These are phyloP conservation scores for Phataginus tricuspis DNA, from an alignment of 2,797 vertebrate species.

Conservation along the genomic window DNA sequence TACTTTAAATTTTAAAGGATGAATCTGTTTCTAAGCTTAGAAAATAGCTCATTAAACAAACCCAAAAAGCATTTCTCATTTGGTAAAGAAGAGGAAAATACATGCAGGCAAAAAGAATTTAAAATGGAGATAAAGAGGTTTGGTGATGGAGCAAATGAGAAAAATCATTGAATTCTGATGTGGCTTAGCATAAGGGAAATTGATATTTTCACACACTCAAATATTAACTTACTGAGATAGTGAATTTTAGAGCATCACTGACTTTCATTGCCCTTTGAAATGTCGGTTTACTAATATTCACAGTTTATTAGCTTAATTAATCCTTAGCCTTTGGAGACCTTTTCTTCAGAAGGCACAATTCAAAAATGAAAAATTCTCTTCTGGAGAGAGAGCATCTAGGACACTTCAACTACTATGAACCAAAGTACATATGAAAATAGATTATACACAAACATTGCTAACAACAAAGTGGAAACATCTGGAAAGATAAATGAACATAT, in stretches of 20 bases:
- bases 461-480: background rate
- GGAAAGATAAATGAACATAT: background rate
- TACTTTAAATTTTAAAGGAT: background rate
- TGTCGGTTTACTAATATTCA: constrained; percentile 59
- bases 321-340: background rate
- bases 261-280: constrained; percentile 44
- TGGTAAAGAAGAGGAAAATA: background rate
- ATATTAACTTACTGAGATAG: constrained; percentile 19
- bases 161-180: background rate
- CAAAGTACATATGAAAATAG: background rate
- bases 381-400: background rate
- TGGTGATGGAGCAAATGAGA: background rate
- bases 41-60: background rate
- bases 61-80: background rate
- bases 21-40: background rate
- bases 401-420: background rate
- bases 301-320: constrained; percentile 58
- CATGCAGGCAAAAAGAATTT: background rate
- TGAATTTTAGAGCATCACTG: constrained; percentile 24
- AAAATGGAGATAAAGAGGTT: background rate
- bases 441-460: background rate
- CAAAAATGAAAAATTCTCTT: background rate
- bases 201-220: background rate
- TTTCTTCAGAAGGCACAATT: background rate
- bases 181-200: background rate